A percentile compares a stretch with the other conserved stretches of the same genome.
Evolutionary conservation across 2,888 invertebrate genomes (phyloP).

Genomic region (Charanyca ferruginea): DNA sequence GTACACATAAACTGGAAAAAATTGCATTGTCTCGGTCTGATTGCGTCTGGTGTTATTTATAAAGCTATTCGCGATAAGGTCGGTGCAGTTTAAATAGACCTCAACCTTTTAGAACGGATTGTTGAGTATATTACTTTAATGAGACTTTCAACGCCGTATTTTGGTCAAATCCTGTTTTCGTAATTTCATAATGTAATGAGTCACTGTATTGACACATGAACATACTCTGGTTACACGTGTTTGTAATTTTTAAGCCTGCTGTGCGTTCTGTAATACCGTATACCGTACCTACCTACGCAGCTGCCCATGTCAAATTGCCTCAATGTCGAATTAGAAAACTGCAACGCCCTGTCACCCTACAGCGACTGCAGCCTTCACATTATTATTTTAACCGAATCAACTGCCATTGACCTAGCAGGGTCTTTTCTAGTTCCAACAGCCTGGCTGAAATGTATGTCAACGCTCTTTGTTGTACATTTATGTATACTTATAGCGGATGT

Average conservation of each 20-base stretch:
- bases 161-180: conserved; percentile 25
- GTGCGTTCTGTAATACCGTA: conserved; percentile 54
- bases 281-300: conserved; percentile 36
- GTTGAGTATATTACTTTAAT: conserved; percentile 16
- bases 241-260: conserved; percentile 63
- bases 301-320: conserved; percentile 51
- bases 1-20: conserved; percentile 50
- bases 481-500: conserved; percentile 49
- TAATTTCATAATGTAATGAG: conserved; percentile 65
- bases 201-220: conserved; percentile 69
- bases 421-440: conserved; percentile 36
- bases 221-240: conserved; percentile 66
- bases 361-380: conserved; percentile 12
- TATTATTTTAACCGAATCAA: conserved; percentile 38
- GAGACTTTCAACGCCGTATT: conserved; percentile 12
- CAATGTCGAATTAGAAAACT: conserved; percentile 36
- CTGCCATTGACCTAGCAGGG: conserved; percentile 50
- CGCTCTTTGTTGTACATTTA: conserved; percentile 27
- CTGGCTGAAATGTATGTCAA: conserved; percentile 57
- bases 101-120: conserved; percentile 40
- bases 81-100: conserved; percentile 50
- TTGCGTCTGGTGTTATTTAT: conserved; percentile 57
- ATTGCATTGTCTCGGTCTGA: conserved; percentile 63
- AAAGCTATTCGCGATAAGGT: conserved; percentile 58
- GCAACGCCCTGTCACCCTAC: conserved; percentile 15